Evolutionary conservation across 2,113 vertebrate genomes (phyloP).

Genomic region (Octodon degus): DNA sequence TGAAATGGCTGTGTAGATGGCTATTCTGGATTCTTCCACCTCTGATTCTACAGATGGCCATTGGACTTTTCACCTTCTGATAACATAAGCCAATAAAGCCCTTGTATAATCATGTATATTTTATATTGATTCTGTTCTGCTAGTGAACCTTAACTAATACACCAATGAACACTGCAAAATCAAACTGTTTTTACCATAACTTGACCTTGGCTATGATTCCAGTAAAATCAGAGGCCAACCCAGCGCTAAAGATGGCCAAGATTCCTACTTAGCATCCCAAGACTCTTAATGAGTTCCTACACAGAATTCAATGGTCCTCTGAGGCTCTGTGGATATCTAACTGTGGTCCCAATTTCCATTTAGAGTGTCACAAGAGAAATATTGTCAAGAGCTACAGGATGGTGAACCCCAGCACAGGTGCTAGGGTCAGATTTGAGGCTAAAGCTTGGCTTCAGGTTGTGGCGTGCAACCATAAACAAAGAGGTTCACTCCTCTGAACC

Average conservation of each 20-base stretch:
- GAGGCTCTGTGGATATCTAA: neutral
- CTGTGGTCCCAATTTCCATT: neutral
- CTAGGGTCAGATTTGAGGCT: no score
- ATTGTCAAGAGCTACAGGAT: neutral
- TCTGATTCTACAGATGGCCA: neutral
- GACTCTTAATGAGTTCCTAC: neutral
- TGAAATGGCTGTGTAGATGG: neutral
- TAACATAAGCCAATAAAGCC: neutral
- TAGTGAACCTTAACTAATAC: neutral
- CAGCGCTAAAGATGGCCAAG: neutral
- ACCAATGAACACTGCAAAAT: neutral
- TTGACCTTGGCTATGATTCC: neutral
- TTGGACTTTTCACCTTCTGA: neutral
- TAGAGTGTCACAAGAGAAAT: neutral
- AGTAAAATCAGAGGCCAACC: neutral
- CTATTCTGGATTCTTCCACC: neutral
- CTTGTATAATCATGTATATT: neutral
- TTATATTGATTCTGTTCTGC: neutral
- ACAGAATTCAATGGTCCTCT: neutral
- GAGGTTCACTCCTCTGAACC: neutral
- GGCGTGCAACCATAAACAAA: neutral
- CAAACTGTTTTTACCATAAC: neutral
- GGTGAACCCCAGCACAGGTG: neutral
- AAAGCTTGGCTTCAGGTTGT: neutral
- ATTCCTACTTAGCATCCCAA: neutral